Evolutionary conservation across 1,140 invertebrate genomes (phyloP).

Genomic region (Sycophila sp.): DNA sequence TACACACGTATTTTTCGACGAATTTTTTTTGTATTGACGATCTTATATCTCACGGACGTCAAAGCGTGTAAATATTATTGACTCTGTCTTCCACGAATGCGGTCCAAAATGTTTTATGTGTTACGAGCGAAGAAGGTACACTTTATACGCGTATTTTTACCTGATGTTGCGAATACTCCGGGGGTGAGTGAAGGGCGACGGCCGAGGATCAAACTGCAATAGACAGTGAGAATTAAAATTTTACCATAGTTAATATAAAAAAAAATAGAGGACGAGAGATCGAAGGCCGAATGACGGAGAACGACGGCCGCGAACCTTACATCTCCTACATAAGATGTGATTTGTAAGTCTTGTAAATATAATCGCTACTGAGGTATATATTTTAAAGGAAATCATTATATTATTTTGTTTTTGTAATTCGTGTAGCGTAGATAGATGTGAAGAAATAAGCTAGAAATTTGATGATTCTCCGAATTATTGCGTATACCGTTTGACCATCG

Average conservation of each 20-base stretch:
- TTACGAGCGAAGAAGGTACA: not conserved
- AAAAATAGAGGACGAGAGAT: not conserved
- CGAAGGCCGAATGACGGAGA: not conserved
- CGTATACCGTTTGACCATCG: too few relatives aligned
- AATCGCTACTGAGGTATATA: constrained; percentile 58
- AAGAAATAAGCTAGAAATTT: too few relatives aligned
- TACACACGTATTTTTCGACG: not conserved
- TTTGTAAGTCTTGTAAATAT: constrained; percentile 66
- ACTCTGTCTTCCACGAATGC: not conserved
- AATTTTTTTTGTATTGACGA: not conserved
- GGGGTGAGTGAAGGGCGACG: not conserved
- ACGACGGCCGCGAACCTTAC: constrained; percentile 16
- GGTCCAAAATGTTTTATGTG: not conserved
- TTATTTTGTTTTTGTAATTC: constrained; percentile 50
- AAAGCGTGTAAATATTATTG: not conserved
- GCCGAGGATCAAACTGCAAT: constrained; percentile 48
- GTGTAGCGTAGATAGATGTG: constrained; percentile 59
- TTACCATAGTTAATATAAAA: constrained; percentile 34
- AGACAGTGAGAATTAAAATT: constrained; percentile 40
- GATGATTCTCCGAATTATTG: too few relatives aligned
- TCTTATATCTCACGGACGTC: not conserved
- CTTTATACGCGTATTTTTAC: constrained; percentile 15
- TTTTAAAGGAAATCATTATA: constrained; percentile 53
- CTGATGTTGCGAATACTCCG: constrained; percentile 32
- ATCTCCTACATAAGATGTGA: constrained; percentile 49